Conservation (phyloP, 2,888 invertebrate genomes). For the Folsomia candida region DNA sequence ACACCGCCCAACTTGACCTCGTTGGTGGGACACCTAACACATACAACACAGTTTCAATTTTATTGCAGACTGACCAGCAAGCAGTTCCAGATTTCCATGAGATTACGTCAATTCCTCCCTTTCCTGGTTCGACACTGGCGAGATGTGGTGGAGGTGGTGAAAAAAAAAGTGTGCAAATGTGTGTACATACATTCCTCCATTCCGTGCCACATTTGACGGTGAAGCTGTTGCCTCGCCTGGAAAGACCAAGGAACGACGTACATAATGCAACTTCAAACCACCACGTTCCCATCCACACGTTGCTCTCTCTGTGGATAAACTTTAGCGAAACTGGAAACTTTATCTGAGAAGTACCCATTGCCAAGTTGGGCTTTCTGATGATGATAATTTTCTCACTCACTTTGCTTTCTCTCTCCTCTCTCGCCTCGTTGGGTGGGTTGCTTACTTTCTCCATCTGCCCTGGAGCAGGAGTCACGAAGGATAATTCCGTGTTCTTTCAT, state of each 20-base stretch:
- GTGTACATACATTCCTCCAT: neutral
- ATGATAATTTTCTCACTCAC: slow-evolving; percentile 6
- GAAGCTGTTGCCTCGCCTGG: neutral
- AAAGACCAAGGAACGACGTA: no score
- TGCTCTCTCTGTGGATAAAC: neutral
- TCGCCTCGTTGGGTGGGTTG: no score
- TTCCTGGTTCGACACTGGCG: neutral
- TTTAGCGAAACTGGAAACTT: neutral
- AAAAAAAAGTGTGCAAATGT: slow-evolving; percentile 2
- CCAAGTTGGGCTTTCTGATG: slow-evolving; percentile 3
- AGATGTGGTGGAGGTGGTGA: no score
- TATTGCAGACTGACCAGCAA: neutral
- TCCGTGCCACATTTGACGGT: neutral
- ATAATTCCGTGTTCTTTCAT: neutral
- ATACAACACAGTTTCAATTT: slow-evolving; percentile 5
- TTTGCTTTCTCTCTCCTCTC: neutral
- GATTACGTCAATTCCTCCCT: neutral
- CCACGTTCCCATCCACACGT: neutral
- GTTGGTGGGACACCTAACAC: neutral
- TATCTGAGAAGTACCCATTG: neutral
- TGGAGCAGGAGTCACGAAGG: neutral
- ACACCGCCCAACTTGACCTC: slow-evolving; percentile 14
- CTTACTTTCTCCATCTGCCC: no score
- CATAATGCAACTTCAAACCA: neutral
- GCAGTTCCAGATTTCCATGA: neutral